A percentile compares a stretch with the other conserved stretches of the same genome.
phyloP scores from a whole-genome alignment of 2,888 invertebrate species.

The Sinodicranocentrus sp. region DNA sequence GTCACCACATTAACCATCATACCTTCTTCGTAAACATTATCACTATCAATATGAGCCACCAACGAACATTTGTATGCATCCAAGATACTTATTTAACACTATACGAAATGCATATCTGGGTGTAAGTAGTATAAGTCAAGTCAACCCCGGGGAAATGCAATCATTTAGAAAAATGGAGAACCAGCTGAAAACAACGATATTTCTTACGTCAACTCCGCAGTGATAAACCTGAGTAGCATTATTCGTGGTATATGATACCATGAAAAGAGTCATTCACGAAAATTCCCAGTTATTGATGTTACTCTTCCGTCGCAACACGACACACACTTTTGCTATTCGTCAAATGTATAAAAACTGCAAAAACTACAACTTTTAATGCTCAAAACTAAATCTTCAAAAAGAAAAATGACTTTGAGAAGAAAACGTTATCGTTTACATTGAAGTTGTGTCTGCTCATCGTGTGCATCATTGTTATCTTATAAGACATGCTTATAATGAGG shows the following conservation, averaged over 20 bases:
- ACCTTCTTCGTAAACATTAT: too few relatives aligned
- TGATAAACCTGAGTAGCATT: too few relatives aligned
- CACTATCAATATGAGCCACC: too few relatives aligned
- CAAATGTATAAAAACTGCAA: not conserved
- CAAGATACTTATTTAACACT: too few relatives aligned
- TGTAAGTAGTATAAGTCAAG: too few relatives aligned
- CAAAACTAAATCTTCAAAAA: constrained; percentile 6
- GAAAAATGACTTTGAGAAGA: constrained; percentile 34
- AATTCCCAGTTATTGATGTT: constrained; percentile 25
- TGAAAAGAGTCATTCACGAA: constrained; percentile 60
- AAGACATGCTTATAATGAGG: not conserved
- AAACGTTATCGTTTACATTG: not conserved
- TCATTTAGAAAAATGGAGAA: constrained; percentile 8
- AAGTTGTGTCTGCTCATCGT: not conserved
- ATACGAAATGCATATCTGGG: too few relatives aligned
- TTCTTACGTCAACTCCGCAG: constrained; percentile 43
- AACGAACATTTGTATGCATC: too few relatives aligned
- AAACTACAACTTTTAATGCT: not conserved
- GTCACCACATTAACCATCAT: too few relatives aligned
- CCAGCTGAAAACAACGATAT: constrained; percentile 11
- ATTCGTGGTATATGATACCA: too few relatives aligned
- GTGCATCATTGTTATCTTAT: not conserved
- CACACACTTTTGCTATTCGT: not conserved
- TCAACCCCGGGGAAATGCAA: constrained; percentile 27
- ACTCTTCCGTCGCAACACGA: not conserved